These are phyloP conservation scores for Drosophila nebulosa DNA, from an alignment of 1,140 invertebrate genomes.

Conservation along the genomic window DNA sequence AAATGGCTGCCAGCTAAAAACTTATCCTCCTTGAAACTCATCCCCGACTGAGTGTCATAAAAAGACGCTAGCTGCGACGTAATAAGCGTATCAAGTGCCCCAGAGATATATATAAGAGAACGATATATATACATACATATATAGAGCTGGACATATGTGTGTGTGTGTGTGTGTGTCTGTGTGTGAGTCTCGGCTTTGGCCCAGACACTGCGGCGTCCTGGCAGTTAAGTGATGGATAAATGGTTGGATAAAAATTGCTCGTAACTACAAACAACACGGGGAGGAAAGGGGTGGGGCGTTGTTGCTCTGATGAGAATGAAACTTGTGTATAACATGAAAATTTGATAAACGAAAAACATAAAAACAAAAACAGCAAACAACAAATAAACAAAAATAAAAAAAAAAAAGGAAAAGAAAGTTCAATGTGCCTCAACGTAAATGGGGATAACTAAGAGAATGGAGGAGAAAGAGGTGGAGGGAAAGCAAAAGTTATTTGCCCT, in stretches of 20 bases:
- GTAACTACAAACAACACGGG: slow-evolving; percentile 54
- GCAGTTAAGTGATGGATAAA: slow-evolving; percentile 75
- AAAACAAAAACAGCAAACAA: slow-evolving; percentile 34
- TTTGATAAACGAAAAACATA: slow-evolving; percentile 71
- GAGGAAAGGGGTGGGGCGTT: slow-evolving; percentile 2
- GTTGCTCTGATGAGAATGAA: not conserved
- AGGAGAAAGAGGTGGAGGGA: not conserved
- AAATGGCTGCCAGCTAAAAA: slow-evolving; percentile 46
- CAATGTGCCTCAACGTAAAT: slow-evolving; percentile 35
- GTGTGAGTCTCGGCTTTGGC: slow-evolving; percentile 6
- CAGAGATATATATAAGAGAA: slow-evolving; percentile 29
- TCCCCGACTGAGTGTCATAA: slow-evolving; percentile 51
- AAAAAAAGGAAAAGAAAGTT: slow-evolving; percentile 50
- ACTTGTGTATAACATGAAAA: slow-evolving; percentile 61
- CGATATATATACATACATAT: slow-evolving; percentile 21
- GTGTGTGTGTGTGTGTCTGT: not conserved
- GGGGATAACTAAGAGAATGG: slow-evolving; percentile 16
- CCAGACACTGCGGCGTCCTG: slow-evolving; percentile 48
- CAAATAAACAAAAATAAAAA: slow-evolving; percentile 12
- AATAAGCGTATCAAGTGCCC: slow-evolving; percentile 77
- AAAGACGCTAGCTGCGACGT: slow-evolving; percentile 61
- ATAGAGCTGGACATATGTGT: slow-evolving; percentile 7
- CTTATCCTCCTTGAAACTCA: not conserved
- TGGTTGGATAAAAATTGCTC: slow-evolving; percentile 72
- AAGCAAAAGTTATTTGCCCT: not conserved